Percentiles rank a stretch among this genome's conserved stretches.
phyloP scores from a whole-genome alignment of 2,888 invertebrate species.

The Exephanes ischioxanthus region DNA sequence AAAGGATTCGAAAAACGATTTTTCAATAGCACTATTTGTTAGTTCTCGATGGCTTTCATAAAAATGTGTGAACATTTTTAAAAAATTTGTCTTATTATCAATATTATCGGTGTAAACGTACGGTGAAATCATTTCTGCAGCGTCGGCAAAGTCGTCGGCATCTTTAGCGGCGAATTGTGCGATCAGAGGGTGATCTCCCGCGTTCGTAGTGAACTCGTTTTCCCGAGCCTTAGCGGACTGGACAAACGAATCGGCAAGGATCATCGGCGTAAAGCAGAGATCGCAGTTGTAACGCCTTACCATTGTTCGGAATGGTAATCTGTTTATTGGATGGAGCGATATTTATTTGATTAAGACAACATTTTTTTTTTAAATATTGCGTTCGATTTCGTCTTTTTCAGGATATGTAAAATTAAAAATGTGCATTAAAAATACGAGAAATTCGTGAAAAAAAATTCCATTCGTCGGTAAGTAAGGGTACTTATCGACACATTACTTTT shows the following conservation, averaged over 20 bases:
- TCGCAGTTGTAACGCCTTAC: constrained; percentile 94
- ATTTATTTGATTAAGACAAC: not conserved
- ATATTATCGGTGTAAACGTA: constrained; percentile 83
- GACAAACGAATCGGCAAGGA: constrained; percentile 96
- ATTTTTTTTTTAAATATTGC: not conserved
- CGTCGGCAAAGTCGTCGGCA: constrained; percentile 92
- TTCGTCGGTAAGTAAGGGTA: not conserved
- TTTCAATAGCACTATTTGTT: not conserved
- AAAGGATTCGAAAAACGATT: not conserved
- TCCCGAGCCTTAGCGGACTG: constrained; percentile 94
- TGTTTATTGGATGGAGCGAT: constrained; percentile 13
- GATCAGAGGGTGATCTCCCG: constrained; percentile 92
- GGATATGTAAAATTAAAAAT: not conserved
- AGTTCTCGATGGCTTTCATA: not conserved
- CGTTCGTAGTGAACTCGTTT: constrained; percentile 92
- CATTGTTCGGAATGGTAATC: constrained; percentile 88
- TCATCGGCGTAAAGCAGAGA: constrained; percentile 98
- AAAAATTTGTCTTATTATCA: not conserved
- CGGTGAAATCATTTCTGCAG: constrained; percentile 93
- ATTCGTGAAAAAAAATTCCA: no score
- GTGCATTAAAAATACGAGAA: not conserved
- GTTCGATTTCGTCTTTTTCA: not conserved
- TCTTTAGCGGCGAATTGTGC: constrained; percentile 98
- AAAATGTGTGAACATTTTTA: not conserved
- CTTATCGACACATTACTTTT: not conserved